phyloP scores from a whole-genome alignment of 2,113 vertebrate genomes.

The Xiphophorus hellerii region DNA sequence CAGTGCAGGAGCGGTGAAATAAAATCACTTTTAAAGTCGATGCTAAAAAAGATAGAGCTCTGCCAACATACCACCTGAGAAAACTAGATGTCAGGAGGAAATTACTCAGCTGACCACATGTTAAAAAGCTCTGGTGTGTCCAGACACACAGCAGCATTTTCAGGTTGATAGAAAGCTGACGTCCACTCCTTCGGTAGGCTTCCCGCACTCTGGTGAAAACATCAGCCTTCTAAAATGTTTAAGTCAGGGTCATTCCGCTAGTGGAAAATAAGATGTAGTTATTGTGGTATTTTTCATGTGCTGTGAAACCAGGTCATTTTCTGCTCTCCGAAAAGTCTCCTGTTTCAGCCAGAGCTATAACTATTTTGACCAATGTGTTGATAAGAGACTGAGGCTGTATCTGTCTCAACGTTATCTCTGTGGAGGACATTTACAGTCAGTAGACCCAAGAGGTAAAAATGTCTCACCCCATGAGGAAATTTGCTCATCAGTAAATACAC shows the following conservation, averaged over 20 bases:
- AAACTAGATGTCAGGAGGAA: neutral
- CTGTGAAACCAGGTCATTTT: neutral
- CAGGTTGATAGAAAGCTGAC: neutral
- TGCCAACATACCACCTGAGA: too few species aligned
- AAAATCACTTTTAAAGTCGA: too few species aligned
- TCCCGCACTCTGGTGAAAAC: neutral
- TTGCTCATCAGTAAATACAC: neutral
- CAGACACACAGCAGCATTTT: neutral
- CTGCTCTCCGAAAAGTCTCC: neutral
- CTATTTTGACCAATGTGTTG: neutral
- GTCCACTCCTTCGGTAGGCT: neutral
- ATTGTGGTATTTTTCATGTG: neutral
- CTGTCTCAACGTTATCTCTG: neutral
- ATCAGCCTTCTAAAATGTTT: neutral
- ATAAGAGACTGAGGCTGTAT: neutral
- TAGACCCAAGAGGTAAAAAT: too few species aligned
- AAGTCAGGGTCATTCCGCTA: neutral
- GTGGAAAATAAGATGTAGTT: neutral
- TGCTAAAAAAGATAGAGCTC: neutral
- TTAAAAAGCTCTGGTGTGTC: neutral
- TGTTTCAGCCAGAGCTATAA: neutral
- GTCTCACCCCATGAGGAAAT: neutral
- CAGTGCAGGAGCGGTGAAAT: too few species aligned
- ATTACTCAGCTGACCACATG: neutral
- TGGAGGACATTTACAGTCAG: neutral